Conservation (phyloP, 2,113 vertebrate species). For the Syrrhaptes paradoxus region DNA sequence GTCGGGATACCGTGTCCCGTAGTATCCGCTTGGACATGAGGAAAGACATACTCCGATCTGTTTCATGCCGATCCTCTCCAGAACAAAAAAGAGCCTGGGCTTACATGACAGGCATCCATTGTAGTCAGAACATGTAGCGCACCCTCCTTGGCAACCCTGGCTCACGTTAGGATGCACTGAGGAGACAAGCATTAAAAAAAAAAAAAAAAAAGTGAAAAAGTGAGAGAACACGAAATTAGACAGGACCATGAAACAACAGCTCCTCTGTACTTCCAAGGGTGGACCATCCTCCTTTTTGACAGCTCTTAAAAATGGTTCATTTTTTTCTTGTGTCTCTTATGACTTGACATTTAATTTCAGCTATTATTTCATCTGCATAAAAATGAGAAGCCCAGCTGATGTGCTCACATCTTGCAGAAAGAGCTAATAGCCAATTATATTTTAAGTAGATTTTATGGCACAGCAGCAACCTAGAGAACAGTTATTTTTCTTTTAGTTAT, state of each 20-base stretch:
- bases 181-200: slow-evolving; percentile 52
- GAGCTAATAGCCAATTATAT: not conserved
- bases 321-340: not conserved
- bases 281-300: not conserved
- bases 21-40: slow-evolving; percentile 94
- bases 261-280: not conserved
- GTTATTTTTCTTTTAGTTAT: not conserved
- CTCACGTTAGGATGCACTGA: slow-evolving; percentile 89
- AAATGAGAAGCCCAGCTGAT: not conserved
- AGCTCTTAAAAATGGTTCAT: not conserved
- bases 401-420: not conserved
- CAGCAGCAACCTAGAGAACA: not conserved
- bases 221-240: slow-evolving; percentile 21
- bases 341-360: not conserved
- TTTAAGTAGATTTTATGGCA: not conserved
- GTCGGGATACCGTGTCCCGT: slow-evolving; percentile 93
- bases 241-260: not conserved
- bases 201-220: not conserved
- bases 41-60: slow-evolving; percentile 96
- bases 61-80: slow-evolving; percentile 97
- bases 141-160: slow-evolving; percentile 93
- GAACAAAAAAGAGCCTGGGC: slow-evolving; percentile 95
- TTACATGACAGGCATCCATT: slow-evolving; percentile 98
- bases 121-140: slow-evolving; percentile 96
- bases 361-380: not conserved